A percentile compares a stretch with the other conserved stretches of the same genome.
These are phyloP conservation scores for Cremastinae sp. DNA, from an alignment of 2,888 invertebrate species.

Conservation along the genomic window DNA sequence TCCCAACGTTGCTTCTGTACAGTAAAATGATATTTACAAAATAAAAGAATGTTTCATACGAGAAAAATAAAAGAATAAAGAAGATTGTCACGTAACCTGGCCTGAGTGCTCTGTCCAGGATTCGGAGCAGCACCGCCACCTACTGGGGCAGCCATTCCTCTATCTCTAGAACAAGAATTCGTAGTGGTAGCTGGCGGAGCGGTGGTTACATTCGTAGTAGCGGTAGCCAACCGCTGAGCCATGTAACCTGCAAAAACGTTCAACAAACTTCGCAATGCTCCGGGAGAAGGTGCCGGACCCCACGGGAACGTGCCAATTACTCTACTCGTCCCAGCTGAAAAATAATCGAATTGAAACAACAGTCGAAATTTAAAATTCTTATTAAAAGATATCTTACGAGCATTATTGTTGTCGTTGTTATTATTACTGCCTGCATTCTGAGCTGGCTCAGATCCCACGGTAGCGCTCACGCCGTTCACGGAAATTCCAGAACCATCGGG, in stretches of 20 bases:
- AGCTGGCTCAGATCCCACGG: constrained; percentile 65
- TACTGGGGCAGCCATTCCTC: constrained; percentile 66
- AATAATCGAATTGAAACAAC: not conserved
- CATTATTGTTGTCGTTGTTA: constrained; percentile 63
- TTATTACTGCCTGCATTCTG: constrained; percentile 67
- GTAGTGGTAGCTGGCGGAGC: constrained; percentile 64
- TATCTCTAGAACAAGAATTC: constrained; percentile 59
- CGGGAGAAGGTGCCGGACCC: constrained; percentile 80
- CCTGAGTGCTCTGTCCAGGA: constrained; percentile 77
- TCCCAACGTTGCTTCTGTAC: constrained; percentile 84
- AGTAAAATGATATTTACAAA: not conserved
- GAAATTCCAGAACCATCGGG: constrained; percentile 43
- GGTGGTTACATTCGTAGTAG: constrained; percentile 55
- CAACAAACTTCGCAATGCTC: constrained; percentile 82
- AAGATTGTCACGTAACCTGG: constrained; percentile 67
- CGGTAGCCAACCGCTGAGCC: constrained; percentile 70
- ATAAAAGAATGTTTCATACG: not conserved
- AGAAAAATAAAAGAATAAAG: constrained; percentile 5
- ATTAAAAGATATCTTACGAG: constrained; percentile 35
- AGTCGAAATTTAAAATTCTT: not conserved
- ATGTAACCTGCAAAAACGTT: constrained; percentile 81
- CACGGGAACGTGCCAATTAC: constrained; percentile 76
- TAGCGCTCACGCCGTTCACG: constrained; percentile 33
- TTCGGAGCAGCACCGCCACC: constrained; percentile 70
- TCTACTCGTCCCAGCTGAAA: constrained; percentile 61